These are phyloP conservation scores for Pachymerium ferrugineum DNA, from an alignment of 2,888 invertebrate genomes.

Conservation along the genomic window DNA sequence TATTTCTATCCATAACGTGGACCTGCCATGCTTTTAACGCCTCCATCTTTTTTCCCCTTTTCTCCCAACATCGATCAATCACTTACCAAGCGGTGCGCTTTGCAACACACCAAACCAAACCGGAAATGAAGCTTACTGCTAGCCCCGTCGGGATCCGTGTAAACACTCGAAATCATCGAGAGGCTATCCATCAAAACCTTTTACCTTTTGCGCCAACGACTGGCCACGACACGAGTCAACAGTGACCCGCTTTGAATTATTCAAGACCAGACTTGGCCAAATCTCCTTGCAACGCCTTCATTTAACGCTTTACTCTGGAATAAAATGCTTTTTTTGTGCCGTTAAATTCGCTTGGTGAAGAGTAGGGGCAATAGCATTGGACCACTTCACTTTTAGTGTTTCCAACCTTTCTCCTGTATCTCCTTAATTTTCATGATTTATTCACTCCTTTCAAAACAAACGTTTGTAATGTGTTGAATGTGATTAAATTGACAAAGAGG, in stretches of 20 bases:
- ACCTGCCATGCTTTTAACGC: too few relatives aligned
- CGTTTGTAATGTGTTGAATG: not conserved
- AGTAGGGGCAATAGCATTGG: too few relatives aligned
- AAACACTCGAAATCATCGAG: not conserved
- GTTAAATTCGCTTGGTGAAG: not conserved
- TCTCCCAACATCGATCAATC: too few relatives aligned
- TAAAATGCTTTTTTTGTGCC: constrained; percentile 3
- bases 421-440: not conserved
- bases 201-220: not conserved
- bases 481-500: not conserved
- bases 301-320: not conserved
- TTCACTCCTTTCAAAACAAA: not conserved
- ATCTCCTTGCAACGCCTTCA: not conserved
- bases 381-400: too few relatives aligned
- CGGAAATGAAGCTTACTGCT: not conserved
- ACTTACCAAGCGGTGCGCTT: not conserved
- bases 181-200: not conserved
- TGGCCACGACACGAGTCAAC: not conserved
- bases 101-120: not conserved
- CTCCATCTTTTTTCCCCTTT: too few relatives aligned
- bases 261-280: not conserved
- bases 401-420: not conserved
- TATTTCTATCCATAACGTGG: too few relatives aligned
- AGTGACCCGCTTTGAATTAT: not conserved
- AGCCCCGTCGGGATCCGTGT: not conserved